These are phyloP conservation scores for Rhinichthys osculus DNA, from an alignment of 2,797 vertebrate species.

Conservation along the genomic window DNA sequence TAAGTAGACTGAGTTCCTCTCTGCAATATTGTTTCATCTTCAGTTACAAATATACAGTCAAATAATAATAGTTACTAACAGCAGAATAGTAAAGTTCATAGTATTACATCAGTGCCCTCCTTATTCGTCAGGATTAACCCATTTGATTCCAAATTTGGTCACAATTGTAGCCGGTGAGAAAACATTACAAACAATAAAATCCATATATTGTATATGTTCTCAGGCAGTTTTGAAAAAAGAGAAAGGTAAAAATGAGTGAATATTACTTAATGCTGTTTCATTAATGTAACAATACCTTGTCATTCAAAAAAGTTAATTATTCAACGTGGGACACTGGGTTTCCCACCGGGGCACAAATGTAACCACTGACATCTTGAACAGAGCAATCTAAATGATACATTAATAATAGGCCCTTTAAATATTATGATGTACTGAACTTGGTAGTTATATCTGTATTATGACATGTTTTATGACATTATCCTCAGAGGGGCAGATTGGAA, in stretches of 20 bases:
- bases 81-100: neutral
- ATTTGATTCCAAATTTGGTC: neutral
- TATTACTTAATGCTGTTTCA: neutral
- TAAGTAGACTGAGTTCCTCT: neutral
- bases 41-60: conserved; percentile 9
- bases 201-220: neutral
- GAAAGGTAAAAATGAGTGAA: neutral
- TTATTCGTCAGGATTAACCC: neutral
- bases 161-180: neutral
- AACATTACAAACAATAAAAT: neutral
- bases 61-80: neutral
- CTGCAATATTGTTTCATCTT: neutral
- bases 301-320: neutral
- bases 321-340: neutral
- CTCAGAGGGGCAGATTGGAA: neutral
- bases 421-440: neutral
- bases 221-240: neutral
- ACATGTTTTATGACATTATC: neutral
- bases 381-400: neutral
- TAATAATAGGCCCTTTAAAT: neutral
- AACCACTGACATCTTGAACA: neutral
- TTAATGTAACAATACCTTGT: neutral
- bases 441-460: neutral
- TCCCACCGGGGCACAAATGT: neutral
- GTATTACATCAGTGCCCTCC: neutral